Conservation (phyloP, 2,797 vertebrate genomes). For the Garrulus glandarius region DNA sequence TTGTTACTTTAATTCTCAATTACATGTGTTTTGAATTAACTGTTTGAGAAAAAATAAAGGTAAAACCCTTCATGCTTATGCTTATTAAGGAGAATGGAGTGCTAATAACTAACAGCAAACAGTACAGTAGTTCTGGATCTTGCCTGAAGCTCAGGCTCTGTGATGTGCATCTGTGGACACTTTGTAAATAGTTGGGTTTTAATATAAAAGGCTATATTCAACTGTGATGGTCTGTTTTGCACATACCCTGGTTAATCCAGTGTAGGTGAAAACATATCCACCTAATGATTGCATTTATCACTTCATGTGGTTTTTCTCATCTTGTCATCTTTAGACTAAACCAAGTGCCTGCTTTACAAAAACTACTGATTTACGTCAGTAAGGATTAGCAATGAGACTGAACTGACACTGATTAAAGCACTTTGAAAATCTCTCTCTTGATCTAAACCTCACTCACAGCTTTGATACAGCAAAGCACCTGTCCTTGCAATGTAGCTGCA, state of each 20-base stretch:
- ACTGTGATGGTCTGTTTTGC: not conserved
- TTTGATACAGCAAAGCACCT: not conserved
- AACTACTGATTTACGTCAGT: not conserved
- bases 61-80: not conserved
- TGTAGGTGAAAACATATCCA: not conserved
- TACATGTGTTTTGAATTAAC: not conserved
- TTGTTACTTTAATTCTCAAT: not conserved
- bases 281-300: not conserved
- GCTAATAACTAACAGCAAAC: not conserved
- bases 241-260: not conserved
- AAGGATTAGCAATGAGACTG: not conserved
- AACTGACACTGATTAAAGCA: not conserved
- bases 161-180: not conserved
- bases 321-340: not conserved
- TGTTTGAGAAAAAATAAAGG: not conserved
- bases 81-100: not conserved
- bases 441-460: not conserved
- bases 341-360: not conserved
- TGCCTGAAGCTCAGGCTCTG: not conserved
- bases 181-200: not conserved
- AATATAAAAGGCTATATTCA: not conserved
- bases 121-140: not conserved
- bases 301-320: not conserved
- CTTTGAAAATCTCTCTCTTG: not conserved
- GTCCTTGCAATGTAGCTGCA: not conserved